Base-by-base conservation (phyloP, 2,113 vertebrate genomes). In the Oreotragus oreotragus region DNA sequence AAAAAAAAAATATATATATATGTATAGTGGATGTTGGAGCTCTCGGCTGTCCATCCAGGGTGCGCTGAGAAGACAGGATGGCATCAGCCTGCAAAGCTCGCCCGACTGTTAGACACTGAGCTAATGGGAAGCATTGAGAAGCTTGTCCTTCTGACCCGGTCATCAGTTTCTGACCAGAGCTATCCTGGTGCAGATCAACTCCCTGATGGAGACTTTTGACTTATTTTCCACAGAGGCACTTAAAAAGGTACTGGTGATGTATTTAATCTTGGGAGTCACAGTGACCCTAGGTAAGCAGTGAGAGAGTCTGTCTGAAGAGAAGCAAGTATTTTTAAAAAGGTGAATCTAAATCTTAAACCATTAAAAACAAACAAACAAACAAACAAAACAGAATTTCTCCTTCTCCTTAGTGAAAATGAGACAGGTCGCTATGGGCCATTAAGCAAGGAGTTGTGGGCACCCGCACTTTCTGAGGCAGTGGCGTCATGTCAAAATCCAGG, bases 71-170 rank as follows among this genome's bases (percentile, higher is more conserved):
- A 27, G 27, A 25, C n/a, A 25, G 4, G 6, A 8, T 7, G 12
- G 3, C 10, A 6, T 79, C 36, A 0, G 30, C 7, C 3, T 5
- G 5, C 19, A 21, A 0, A 2, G 36, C 43, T n/a, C 0, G n/a
- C 19, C 6, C 53, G 3, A 2, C 66, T 27, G 1, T 28, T 27
- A 33, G 88, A 33, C 5, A 1, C 3, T 3, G 33, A 62, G 13
- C 58, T 19, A 9, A 21, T 3, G 33, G 84, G 9, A 57, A 13
- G 60, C 43, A 21, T 4, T 3, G 39, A 12, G 17, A 7, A 39
- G 36, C 21, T 62, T 36, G 17, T 57, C 36, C 25, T 51, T 45
- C 30, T 80, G 21, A 33, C n/a, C 19, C 43, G 49, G 45, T 45
- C 25, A 45, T 55, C 51, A 33, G 66, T 64, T 95, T 88, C 43